A percentile compares a stretch with the other conserved stretches of the same genome.
Conservation (phyloP, 2,888 invertebrate species). For the Lagria hirta region DNA sequence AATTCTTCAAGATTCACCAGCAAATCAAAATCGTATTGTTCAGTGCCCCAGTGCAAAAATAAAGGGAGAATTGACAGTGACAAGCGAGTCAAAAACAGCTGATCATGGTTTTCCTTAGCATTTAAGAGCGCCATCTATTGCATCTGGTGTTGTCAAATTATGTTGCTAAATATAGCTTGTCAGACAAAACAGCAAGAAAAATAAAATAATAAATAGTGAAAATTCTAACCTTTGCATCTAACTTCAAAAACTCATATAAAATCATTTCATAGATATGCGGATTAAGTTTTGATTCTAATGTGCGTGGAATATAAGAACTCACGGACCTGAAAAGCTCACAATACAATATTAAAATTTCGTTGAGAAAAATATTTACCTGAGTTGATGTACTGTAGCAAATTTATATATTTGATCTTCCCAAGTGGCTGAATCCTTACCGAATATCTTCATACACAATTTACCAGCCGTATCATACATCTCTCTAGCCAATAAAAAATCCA, state of each 20-base stretch:
- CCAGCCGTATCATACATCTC: conserved; percentile 82
- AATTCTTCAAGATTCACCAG: too few relatives aligned
- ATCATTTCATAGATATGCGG: conserved; percentile 93
- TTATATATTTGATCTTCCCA: conserved; percentile 94
- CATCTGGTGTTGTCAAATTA: too few relatives aligned
- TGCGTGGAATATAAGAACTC: conserved; percentile 77
- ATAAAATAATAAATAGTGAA: too few relatives aligned
- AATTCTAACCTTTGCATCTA: conserved; percentile 75
- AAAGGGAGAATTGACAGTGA: too few relatives aligned
- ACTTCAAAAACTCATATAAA: conserved; percentile 85
- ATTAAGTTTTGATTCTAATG: conserved; percentile 70
- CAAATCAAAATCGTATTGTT: too few relatives aligned
- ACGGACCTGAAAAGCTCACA: conserved; percentile 59
- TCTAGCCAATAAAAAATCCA: conserved; percentile 75
- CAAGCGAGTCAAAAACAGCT: too few relatives aligned
- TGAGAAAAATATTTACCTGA: conserved; percentile 48
- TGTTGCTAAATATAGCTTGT: too few relatives aligned
- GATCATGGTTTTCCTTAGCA: too few relatives aligned
- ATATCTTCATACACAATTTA: conserved; percentile 78
- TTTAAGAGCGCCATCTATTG: too few relatives aligned
- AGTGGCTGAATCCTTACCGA: conserved; percentile 76
- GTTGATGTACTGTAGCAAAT: conserved; percentile 80
- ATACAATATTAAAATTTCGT: conserved; percentile 13
- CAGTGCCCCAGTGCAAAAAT: too few relatives aligned
- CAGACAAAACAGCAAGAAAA: conserved; percentile 25